Evolutionary conservation across 2,797 vertebrate species (phyloP).

Genomic region (Chaenodraco wilsoni): DNA sequence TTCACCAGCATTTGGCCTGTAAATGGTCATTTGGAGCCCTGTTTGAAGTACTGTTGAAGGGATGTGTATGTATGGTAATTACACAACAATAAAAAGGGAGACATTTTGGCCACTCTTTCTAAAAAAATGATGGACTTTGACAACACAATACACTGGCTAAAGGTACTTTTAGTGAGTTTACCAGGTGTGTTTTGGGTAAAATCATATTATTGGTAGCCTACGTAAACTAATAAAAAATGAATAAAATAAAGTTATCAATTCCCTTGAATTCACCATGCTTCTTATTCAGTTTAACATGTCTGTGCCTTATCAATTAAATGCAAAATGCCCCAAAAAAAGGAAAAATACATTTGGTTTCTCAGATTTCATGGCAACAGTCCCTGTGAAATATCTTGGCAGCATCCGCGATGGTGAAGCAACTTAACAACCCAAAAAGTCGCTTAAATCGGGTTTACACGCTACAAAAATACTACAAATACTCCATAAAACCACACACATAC

Average conservation of each 20-base stretch:
- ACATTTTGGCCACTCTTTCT: neutral
- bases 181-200: neutral
- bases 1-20: too few species aligned
- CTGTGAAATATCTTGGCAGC: conserved; percentile 45
- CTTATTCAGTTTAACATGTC: neutral
- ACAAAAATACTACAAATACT: neutral
- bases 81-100: conserved; percentile 22
- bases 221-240: too few species aligned
- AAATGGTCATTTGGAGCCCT: too few species aligned
- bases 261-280: neutral
- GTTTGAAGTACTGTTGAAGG: too few species aligned
- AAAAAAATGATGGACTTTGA: neutral
- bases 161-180: neutral
- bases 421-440: neutral
- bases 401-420: conserved; percentile 38
- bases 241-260: neutral
- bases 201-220: too few species aligned
- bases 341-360: neutral
- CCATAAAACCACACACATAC: rapidly evolving
- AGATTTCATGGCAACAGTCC: conserved; percentile 44
- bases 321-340: neutral
- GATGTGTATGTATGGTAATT: conserved; percentile 5
- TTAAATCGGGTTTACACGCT: neutral
- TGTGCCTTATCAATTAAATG: neutral
- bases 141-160: too few species aligned